These are phyloP conservation scores for Campaea margaritaria DNA, from an alignment of 2,888 invertebrate genomes.

Conservation along the genomic window DNA sequence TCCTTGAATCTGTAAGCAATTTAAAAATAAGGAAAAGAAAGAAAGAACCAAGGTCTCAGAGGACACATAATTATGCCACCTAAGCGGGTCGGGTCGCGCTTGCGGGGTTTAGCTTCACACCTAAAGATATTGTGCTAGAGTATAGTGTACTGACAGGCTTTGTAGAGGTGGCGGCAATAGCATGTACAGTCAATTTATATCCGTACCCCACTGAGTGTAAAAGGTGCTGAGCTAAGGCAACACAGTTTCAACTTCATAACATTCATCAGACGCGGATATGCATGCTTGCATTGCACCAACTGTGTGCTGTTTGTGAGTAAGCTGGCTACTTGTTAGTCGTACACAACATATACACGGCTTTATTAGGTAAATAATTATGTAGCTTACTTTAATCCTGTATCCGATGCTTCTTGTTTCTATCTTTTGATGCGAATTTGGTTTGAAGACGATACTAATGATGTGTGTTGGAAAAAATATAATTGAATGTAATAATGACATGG, in stretches of 20 bases:
- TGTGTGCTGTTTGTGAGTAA: slow-evolving; percentile 73
- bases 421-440: slow-evolving; percentile 32
- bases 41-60: slow-evolving; percentile 69
- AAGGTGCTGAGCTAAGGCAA: slow-evolving; percentile 55
- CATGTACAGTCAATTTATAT: slow-evolving; percentile 50
- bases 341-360: slow-evolving; percentile 65
- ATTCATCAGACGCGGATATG: slow-evolving; percentile 48
- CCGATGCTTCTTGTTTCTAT: slow-evolving; percentile 50
- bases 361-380: slow-evolving; percentile 51
- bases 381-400: slow-evolving; percentile 67
- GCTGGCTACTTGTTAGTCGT: slow-evolving; percentile 75
- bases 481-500: background rate
- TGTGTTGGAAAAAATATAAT: background rate
- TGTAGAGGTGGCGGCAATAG: slow-evolving; percentile 63
- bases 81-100: slow-evolving; percentile 62
- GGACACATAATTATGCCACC: slow-evolving; percentile 67
- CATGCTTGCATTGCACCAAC: slow-evolving; percentile 74
- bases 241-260: slow-evolving; percentile 46
- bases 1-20: slow-evolving; percentile 94
- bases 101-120: slow-evolving; percentile 69
- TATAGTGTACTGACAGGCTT: slow-evolving; percentile 67
- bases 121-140: slow-evolving; percentile 63
- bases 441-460: background rate
- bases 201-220: slow-evolving; percentile 32
- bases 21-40: slow-evolving; percentile 83